Conservation (phyloP, 2,113 vertebrate genomes). For the Cervus canadensis region DNA sequence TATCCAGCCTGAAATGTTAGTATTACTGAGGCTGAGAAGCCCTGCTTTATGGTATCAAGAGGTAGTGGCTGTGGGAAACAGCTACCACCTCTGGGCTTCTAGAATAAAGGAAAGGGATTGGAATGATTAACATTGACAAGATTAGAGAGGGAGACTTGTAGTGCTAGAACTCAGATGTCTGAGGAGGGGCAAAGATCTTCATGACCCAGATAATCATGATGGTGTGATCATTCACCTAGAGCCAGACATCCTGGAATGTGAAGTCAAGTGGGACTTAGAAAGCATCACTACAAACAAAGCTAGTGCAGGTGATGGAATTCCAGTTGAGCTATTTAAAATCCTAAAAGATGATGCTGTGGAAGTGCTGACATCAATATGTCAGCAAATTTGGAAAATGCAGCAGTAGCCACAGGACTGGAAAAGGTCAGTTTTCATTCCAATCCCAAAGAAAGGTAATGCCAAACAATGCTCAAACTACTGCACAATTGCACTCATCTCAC, state of each 20-base stretch:
- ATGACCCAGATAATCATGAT: background rate
- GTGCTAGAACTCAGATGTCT: background rate
- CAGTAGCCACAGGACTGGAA: background rate
- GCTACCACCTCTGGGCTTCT: background rate
- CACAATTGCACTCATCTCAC: background rate
- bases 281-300: background rate
- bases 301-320: background rate
- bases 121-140: background rate
- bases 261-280: background rate
- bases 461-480: fast-evolving
- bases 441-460: background rate
- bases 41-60: background rate
- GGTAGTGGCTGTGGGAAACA: background rate
- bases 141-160: background rate
- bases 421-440: background rate
- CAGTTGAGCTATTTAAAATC: background rate
- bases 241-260: background rate
- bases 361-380: background rate
- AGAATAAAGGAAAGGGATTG: background rate
- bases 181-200: background rate
- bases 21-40: background rate
- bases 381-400: background rate
- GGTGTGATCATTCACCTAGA: background rate
- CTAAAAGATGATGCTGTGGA: background rate
- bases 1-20: background rate